Percentiles rank a stretch among this genome's conserved stretches.
These are phyloP conservation scores for Globodera rostochiensis DNA, from an alignment of 1,140 invertebrate species.

Conservation along the genomic window DNA sequence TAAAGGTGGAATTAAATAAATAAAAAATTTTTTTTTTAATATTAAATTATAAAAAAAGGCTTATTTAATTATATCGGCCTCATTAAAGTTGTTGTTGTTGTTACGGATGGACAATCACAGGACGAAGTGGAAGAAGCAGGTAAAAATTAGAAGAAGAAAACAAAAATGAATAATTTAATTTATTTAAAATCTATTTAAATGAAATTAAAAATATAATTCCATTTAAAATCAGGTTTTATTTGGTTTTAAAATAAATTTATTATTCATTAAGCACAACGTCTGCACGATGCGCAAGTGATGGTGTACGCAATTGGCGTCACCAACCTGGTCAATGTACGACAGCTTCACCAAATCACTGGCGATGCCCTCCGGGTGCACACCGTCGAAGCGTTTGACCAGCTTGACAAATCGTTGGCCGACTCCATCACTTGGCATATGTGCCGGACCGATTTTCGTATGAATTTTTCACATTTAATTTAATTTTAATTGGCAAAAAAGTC, in stretches of 20 bases:
- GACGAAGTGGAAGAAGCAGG: conserved; percentile 60
- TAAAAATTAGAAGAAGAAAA: background rate
- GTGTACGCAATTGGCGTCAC: conserved; percentile 64
- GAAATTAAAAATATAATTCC: background rate
- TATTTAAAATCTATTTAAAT: background rate
- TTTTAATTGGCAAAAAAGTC: background rate
- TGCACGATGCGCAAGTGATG: conserved; percentile 61
- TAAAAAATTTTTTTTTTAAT: too few species aligned
- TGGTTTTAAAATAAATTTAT: background rate
- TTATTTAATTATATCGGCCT: background rate
- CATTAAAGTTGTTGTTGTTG: conserved; percentile 56
- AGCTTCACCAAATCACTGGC: conserved; percentile 64
- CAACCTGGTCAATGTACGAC: conserved; percentile 64
- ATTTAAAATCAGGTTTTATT: background rate
- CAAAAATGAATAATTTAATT: too few species aligned
- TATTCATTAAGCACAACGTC: conserved; percentile 41
- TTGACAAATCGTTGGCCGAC: conserved; percentile 61
- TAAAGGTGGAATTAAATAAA: conserved; percentile 26
- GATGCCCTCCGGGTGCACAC: conserved; percentile 62
- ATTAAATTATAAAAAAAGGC: background rate
- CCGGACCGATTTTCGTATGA: conserved; percentile 61
- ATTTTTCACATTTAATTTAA: background rate
- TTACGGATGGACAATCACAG: conserved; percentile 64
- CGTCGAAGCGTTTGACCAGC: conserved; percentile 62
- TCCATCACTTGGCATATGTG: conserved; percentile 66